Evolutionary conservation across 1,140 invertebrate species (phyloP), one percentile per base, ranked within the genome.

Genomic region (Drosophila simulans): DNA sequence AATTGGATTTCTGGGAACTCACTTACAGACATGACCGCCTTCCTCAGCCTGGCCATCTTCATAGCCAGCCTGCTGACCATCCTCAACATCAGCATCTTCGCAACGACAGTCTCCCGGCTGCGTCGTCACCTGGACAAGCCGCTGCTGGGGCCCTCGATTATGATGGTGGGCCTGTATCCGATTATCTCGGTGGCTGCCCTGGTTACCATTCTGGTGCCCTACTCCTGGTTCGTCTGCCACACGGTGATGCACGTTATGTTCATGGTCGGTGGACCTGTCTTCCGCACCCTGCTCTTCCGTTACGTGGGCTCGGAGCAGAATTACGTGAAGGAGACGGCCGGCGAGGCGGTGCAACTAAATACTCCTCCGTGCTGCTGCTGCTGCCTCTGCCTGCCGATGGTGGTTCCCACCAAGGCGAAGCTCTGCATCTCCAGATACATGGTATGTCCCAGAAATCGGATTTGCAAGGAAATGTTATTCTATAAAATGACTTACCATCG

Each of bases 221-320:
- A 85, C 31, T 63, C 83, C 43, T 91, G 91, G 91, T 81, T 92
- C n/a, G 46, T 81, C 1, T 92, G 91, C 53, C 88, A 92, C 53
- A 92, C 91, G 5, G 75, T 92, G 15, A 92, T 92, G 91, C 91
- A 92, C 68, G 58, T 75, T n/a, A 92, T 77, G 64, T 92, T 92
- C 51, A 92, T 91, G 64, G 43, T 90, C 8, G 88, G 91, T 3
- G 88, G 80, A 4, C 76, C 90, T 0, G 45, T 78, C 0, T 92
- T 90, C 46, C 77, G 86, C 13, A 78, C 63, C 1, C 55, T 92
- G 20, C 88, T 91, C 49, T 77, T 90, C 37, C 85, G 80, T 17
- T 92, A 91, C 51, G 89, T 92, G 10, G 57, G 57, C 37, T 91
- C 86, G 8, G 89, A 92, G 60, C 77, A 85, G 49, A 92, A 88